Evolutionary conservation across 1,140 invertebrate genomes (phyloP).

Genomic region (Metopolophium dirhodum): DNA sequence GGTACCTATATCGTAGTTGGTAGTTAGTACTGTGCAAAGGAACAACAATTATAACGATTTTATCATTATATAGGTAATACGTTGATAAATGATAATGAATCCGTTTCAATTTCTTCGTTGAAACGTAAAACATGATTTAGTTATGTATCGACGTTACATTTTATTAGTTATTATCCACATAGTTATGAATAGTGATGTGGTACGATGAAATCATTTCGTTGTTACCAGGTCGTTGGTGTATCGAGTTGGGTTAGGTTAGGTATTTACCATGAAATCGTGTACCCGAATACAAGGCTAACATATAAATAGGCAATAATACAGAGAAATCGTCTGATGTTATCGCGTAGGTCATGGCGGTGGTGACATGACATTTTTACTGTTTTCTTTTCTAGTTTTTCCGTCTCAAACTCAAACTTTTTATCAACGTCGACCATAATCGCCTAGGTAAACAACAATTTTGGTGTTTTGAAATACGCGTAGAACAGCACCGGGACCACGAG

Average conservation of each 20-base stretch:
- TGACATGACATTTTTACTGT: background rate
- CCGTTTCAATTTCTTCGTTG: no score
- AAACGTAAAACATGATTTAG: no score
- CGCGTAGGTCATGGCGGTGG: background rate
- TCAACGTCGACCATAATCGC: background rate
- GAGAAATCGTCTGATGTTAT: background rate
- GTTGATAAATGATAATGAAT: no score
- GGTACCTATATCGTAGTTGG: no score
- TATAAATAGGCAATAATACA: background rate
- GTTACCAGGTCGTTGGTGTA: background rate
- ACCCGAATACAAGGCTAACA: background rate
- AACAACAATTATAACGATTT: no score
- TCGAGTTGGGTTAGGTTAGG: background rate
- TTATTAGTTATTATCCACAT: no score
- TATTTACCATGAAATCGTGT: background rate
- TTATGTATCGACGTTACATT: no score
- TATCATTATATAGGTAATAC: no score
- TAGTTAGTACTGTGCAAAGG: no score
- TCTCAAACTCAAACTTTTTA: background rate
- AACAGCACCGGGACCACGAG: background rate
- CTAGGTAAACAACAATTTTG: background rate
- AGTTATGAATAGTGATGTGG: background rate
- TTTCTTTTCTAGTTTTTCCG: background rate
- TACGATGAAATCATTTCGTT: background rate
- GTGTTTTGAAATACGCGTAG: background rate